Evolutionary conservation across 2,113 vertebrate species (phyloP).

Genomic region (Tyrannus savana): DNA sequence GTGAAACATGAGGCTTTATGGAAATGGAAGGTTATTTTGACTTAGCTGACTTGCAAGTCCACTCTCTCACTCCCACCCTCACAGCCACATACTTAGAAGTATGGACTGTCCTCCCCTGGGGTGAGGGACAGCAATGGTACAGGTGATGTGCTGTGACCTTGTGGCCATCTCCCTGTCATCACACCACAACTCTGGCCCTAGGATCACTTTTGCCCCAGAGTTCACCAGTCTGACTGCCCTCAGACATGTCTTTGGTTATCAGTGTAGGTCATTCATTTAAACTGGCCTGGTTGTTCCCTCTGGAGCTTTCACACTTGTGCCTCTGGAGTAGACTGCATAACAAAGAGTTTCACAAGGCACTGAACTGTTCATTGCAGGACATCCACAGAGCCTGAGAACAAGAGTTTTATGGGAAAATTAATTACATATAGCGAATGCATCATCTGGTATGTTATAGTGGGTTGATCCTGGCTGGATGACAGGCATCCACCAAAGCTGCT

Average conservation of each 20-base stretch:
- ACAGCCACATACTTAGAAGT: background rate
- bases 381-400: background rate
- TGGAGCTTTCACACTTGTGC: background rate
- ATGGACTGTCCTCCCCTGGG: background rate
- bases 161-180: background rate
- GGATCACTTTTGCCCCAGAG: background rate
- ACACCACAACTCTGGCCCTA: background rate
- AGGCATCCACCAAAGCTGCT: background rate
- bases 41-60: background rate
- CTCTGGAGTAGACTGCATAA: background rate
- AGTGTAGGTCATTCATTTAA: background rate
- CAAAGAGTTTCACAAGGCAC: too few relatives aligned
- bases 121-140: background rate
- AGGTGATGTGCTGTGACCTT: background rate
- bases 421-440: background rate
- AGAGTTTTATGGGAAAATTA: background rate
- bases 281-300: background rate
- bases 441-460: background rate
- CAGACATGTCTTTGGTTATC: background rate
- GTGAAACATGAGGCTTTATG: rapidly evolving
- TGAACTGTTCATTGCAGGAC: background rate
- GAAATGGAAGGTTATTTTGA: background rate
- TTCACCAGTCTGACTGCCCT: background rate
- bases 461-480: background rate
- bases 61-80: background rate